These are phyloP conservation scores for Parthenolecanium corni DNA, from an alignment of 2,888 invertebrate genomes.

Conservation along the genomic window DNA sequence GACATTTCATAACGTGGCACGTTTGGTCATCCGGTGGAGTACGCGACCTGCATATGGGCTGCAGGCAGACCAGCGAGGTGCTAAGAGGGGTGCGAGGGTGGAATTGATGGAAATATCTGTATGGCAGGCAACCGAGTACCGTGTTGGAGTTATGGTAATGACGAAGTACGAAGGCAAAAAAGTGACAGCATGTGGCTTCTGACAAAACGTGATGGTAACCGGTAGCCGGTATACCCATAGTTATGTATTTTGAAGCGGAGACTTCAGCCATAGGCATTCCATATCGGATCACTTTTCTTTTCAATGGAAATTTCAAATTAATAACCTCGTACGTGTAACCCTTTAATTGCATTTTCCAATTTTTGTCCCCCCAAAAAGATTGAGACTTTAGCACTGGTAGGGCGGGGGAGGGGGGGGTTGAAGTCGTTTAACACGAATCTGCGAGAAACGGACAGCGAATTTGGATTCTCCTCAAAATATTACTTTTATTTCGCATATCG, in stretches of 20 bases:
- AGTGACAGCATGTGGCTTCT: slow-evolving; percentile 22
- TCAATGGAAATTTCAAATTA: neutral
- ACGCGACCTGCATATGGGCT: slow-evolving; percentile 17
- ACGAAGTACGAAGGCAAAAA: neutral
- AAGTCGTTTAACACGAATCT: too few species aligned
- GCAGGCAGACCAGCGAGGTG: neutral
- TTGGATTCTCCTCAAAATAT: too few species aligned
- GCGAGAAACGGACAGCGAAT: too few species aligned
- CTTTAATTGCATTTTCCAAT: too few species aligned
- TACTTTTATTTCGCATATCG: too few species aligned
- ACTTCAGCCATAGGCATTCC: neutral
- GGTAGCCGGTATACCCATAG: slow-evolving; percentile 15
- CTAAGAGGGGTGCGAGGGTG: neutral
- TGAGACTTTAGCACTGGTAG: too few species aligned
- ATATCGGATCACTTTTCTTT: neutral
- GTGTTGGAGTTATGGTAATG: neutral
- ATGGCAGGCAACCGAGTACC: neutral
- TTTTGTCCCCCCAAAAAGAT: too few species aligned
- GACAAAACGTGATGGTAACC: slow-evolving; percentile 17
- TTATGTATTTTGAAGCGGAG: neutral
- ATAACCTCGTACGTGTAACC: too few species aligned
- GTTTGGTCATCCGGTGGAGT: slow-evolving; percentile 24
- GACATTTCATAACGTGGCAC: slow-evolving; percentile 22
- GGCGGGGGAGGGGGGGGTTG: too few species aligned
- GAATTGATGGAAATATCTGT: neutral